Percentiles rank a stretch among this genome's conserved stretches.
Evolutionary conservation across 92 coral and sea anemone species (phyloP).

Genomic region (Porites lobata): DNA sequence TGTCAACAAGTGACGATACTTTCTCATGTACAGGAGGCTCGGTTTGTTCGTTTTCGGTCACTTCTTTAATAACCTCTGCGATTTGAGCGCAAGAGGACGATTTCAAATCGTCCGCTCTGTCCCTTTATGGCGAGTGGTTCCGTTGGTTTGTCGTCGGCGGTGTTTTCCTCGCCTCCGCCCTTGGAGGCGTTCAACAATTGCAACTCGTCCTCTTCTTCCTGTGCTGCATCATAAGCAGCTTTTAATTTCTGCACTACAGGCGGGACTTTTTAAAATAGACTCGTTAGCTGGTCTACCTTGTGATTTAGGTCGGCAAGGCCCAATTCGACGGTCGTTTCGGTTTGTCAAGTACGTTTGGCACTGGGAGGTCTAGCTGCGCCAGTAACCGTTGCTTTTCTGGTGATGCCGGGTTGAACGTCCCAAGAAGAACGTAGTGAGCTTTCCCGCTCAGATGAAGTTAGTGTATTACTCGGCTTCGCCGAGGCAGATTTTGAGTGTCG

Average conservation of each 20-base stretch:
- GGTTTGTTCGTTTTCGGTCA: conserved; percentile 46
- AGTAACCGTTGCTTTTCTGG: not conserved
- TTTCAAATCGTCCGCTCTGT: not conserved
- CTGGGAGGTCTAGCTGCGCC: not conserved
- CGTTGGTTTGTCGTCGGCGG: not conserved
- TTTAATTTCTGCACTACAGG: conserved; percentile 20
- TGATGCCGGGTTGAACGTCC: not conserved
- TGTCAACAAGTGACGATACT: conserved; percentile 35
- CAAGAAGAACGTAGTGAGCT: not conserved
- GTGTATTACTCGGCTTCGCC: too few species aligned
- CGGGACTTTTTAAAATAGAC: not conserved
- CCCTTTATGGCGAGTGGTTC: not conserved
- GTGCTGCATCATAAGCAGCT: conserved; percentile 35
- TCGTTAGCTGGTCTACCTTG: conserved; percentile 21
- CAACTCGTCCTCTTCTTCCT: conserved; percentile 9
- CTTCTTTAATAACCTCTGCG: conserved; percentile 38
- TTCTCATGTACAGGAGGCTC: conserved; percentile 35
- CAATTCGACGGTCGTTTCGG: not conserved
- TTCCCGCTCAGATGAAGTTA: too few species aligned
- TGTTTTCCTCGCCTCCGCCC: conserved; percentile 5
- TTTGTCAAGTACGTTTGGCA: conserved; percentile 3
- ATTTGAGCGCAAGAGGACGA: not conserved
- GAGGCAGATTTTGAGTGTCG: too few species aligned
- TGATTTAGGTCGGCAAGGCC: conserved; percentile 9
- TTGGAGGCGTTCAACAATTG: not conserved